These are phyloP conservation scores for Naso thynnoides DNA, from an alignment of 2,797 vertebrate genomes.

Conservation along the genomic window DNA sequence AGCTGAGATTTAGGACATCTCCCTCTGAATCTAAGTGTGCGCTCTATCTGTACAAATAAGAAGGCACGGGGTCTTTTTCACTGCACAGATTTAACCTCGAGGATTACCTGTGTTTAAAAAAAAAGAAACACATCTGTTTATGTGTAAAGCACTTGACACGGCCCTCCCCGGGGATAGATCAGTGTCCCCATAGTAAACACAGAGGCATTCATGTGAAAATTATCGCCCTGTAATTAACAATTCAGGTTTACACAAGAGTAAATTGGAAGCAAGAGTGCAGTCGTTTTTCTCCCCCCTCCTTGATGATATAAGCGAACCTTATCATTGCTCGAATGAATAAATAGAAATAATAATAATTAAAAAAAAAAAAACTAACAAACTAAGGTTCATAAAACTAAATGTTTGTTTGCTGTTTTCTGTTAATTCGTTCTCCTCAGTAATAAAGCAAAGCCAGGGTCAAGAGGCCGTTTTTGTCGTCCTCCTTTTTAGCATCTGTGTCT, in stretches of 20 bases:
- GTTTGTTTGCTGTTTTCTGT: constrained; percentile 1
- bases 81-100: constrained; percentile 66
- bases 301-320: neutral
- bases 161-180: constrained; percentile 71
- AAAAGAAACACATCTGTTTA: constrained; percentile 74
- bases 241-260: constrained; percentile 58
- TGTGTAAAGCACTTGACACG: constrained; percentile 77
- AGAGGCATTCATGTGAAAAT: constrained; percentile 72
- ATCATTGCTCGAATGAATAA: constrained; percentile 7
- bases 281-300: neutral
- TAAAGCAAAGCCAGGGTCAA: constrained; percentile 65
- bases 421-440: constrained; percentile 6
- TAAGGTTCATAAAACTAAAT: neutral
- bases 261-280: constrained; percentile 26
- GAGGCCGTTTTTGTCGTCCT: constrained; percentile 56
- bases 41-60: constrained; percentile 71
- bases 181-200: constrained; percentile 70
- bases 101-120: constrained; percentile 82
- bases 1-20: constrained; percentile 83
- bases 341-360: neutral
- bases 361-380: neutral
- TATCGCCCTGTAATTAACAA: constrained; percentile 68
- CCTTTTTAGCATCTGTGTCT: constrained; percentile 82
- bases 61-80: constrained; percentile 55
- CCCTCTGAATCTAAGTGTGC: constrained; percentile 68